Conservation (phyloP, 2,113 vertebrate genomes). For the Equus quagga region DNA sequence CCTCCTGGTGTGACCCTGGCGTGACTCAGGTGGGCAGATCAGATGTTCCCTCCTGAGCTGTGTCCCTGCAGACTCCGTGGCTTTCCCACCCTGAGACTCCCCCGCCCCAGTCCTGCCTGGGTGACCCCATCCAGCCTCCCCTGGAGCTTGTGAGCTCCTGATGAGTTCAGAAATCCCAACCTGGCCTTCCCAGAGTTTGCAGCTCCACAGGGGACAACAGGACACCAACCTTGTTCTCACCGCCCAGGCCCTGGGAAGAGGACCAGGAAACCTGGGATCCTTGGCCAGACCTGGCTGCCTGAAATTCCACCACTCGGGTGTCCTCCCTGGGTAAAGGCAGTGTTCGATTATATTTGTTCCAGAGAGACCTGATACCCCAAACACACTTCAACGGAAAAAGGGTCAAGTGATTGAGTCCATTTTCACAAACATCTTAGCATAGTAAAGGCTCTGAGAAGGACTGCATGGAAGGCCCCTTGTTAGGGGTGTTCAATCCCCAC, state of each 20-base stretch:
- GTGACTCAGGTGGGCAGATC: fast-evolving
- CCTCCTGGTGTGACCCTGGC: not conserved
- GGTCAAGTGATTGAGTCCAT: not conserved
- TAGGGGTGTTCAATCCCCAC: not conserved
- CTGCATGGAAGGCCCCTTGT: not conserved
- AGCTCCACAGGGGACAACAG: fast-evolving
- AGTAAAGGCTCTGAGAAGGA: not conserved
- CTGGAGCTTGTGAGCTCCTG: not conserved
- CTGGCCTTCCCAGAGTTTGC: not conserved
- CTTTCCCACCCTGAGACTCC: too few relatives aligned
- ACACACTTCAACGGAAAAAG: not conserved
- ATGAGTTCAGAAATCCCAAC: not conserved
- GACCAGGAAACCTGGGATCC: not conserved
- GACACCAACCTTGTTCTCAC: not conserved
- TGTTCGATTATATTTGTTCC: not conserved
- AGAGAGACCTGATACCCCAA: not conserved
- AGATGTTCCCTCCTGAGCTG: not conserved
- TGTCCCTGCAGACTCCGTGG: not conserved
- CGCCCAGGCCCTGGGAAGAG: not conserved
- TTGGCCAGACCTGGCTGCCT: not conserved
- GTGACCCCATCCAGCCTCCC: not conserved
- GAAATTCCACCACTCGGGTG: not conserved
- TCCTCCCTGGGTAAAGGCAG: not conserved
- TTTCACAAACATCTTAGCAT: not conserved
- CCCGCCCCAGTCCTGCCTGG: fast-evolving